Base-by-base conservation (phyloP, 2,113 vertebrate genomes). In the Dromiciops gliroides region DNA sequence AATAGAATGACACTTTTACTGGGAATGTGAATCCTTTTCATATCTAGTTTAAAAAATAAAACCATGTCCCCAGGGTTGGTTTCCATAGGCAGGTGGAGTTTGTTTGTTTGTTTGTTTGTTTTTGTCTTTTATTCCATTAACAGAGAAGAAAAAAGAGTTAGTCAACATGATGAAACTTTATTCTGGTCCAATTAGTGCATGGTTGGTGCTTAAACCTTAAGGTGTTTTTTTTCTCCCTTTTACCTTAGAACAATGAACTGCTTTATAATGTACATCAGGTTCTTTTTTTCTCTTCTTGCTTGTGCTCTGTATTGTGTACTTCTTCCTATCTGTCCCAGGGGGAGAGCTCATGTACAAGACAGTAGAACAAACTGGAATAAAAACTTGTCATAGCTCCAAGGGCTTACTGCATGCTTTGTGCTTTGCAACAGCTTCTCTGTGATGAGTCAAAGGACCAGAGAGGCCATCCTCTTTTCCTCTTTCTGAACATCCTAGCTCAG, bases 321-420 rank as follows among this genome's bases (percentile, higher is more conserved):
- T 98, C 95, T 98, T 97, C 97, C 97, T 98, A 98, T 97, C 96
- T 97, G 6, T 98, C 96, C 96, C 96, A 89, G 92, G 96, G 97
- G 93, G 96, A 97, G 93, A 97, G 75, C 90, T 97, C 91, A 60
- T 44, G 48, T 90, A 89, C 90, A 94, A 96, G 96, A 91, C 89
- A 94, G 94, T 92, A 75, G 93, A 95, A 51, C 60, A 95, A 0
- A 91, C 94, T 90, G 91, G 94, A 95, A 53, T 90, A 60, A 96
- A 92, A 90, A 83, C 51, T 96, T 91, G 5, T 44, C 92, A 83
- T 56, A 91, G 47, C 90, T 97, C 93, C 95, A n/a, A 52, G 37
- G 88, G 83, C 50, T 91, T 2, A 0, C n/a, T 52, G 89, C 0
- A 0, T 50, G 90, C 90, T 95, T 94, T 9, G 0, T 60, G 56